A percentile compares a stretch with the other conserved stretches of the same genome.
Evolutionary conservation across 2,888 invertebrate genomes (phyloP).

Genomic region (Nycteola revayana): DNA sequence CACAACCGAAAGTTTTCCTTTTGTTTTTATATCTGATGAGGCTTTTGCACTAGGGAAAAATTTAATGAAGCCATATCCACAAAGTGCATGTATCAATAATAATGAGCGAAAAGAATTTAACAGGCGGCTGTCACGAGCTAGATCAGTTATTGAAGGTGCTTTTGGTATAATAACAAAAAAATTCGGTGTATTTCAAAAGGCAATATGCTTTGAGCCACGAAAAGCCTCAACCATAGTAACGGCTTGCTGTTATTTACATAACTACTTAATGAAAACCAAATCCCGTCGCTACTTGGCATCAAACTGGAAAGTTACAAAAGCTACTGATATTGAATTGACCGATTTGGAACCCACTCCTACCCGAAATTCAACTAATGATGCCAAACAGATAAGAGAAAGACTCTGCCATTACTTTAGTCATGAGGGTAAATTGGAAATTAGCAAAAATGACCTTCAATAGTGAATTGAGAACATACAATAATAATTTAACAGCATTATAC

Average conservation of each 20-base stretch:
- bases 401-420: too few species aligned
- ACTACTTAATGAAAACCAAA: too few species aligned
- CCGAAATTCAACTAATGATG: too few species aligned
- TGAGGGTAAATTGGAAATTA: too few species aligned
- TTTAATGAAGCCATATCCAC: slow-evolving; percentile 6
- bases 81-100: slow-evolving; percentile 3
- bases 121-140: slow-evolving; percentile 13
- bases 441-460: too few species aligned
- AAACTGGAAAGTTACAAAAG: too few species aligned
- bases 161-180: slow-evolving; percentile 16
- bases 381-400: too few species aligned
- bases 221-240: slow-evolving; percentile 7
- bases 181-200: slow-evolving; percentile 15
- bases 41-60: slow-evolving; percentile 3
- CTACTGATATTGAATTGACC: too few species aligned
- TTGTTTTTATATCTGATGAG: slow-evolving; percentile 1
- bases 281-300: too few species aligned
- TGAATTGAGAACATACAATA: too few species aligned
- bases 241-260: slow-evolving; percentile 9
- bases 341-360: too few species aligned
- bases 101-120: slow-evolving; percentile 7
- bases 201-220: slow-evolving; percentile 12
- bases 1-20: slow-evolving; percentile 4
- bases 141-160: slow-evolving; percentile 18
- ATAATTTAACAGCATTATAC: too few species aligned